phyloP scores from a whole-genome alignment of 1,140 invertebrate species.

The Solenopsis fugax region DNA sequence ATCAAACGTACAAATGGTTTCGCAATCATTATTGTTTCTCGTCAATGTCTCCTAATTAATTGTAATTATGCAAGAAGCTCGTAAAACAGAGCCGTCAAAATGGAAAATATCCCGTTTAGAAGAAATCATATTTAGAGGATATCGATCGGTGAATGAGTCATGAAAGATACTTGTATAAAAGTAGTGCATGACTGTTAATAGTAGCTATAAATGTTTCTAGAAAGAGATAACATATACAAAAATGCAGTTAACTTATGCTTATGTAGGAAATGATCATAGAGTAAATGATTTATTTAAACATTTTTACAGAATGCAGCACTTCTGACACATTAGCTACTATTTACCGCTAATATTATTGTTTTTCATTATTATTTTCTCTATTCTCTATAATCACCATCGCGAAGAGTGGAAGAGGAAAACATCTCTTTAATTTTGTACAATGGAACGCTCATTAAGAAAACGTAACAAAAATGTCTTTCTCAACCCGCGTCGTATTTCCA shows the following conservation, averaged over 20 bases:
- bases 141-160: slow-evolving; percentile 16
- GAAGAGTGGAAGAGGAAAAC: slow-evolving; percentile 77
- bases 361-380: slow-evolving; percentile 76
- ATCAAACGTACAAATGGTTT: slow-evolving; percentile 73
- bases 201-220: slow-evolving; percentile 55
- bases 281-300: slow-evolving; percentile 70
- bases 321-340: slow-evolving; percentile 74
- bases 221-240: slow-evolving; percentile 67
- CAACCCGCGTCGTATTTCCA: slow-evolving; percentile 70
- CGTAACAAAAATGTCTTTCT: slow-evolving; percentile 50
- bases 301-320: slow-evolving; percentile 79
- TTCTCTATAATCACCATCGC: slow-evolving; percentile 69
- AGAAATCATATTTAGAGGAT: slow-evolving; percentile 18
- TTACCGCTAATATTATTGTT: slow-evolving; percentile 77
- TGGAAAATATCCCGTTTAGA: slow-evolving; percentile 49
- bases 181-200: slow-evolving; percentile 53
- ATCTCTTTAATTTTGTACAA: slow-evolving; percentile 74
- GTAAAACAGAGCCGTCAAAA: slow-evolving; percentile 50
- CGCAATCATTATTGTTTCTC: slow-evolving; percentile 54
- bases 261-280: slow-evolving; percentile 60
- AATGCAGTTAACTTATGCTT: slow-evolving; percentile 62
- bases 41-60: slow-evolving; percentile 40
- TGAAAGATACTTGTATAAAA: slow-evolving; percentile 59
- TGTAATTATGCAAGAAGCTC: slow-evolving; percentile 52
- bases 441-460: slow-evolving; percentile 65